Evolutionary conservation across 2,113 vertebrate genomes (phyloP).

Genomic region (Eolophus roseicapilla): DNA sequence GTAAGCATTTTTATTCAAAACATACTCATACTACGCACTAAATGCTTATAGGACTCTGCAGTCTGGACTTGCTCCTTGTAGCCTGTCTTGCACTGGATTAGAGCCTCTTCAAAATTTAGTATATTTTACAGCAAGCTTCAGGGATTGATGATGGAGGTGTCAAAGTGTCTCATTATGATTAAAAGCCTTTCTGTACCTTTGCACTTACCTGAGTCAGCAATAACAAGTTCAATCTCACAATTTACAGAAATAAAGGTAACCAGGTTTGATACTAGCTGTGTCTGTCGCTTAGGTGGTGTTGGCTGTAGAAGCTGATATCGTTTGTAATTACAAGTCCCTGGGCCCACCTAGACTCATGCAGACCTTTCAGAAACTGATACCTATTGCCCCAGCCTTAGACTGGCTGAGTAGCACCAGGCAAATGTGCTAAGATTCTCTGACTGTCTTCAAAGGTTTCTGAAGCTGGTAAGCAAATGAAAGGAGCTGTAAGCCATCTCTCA

Average conservation of each 20-base stretch:
- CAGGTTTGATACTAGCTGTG: neutral
- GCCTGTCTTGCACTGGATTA: neutral
- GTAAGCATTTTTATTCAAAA: neutral
- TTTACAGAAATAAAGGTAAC: neutral
- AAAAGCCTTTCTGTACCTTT: neutral
- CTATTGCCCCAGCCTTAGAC: neutral
- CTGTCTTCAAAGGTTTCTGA: neutral
- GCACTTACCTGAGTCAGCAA: neutral
- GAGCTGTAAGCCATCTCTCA: neutral
- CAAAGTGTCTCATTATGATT: neutral
- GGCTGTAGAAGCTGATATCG: fast-evolving
- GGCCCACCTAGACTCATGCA: neutral
- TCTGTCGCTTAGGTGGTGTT: neutral
- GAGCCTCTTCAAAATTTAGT: neutral
- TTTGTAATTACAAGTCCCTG: neutral
- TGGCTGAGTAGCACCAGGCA: neutral
- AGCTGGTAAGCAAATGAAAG: neutral
- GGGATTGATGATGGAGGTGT: neutral
- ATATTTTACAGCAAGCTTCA: neutral
- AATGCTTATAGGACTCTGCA: neutral
- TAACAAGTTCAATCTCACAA: neutral
- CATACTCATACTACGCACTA: neutral
- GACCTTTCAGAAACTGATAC: fast-evolving
- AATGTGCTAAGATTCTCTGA: fast-evolving
- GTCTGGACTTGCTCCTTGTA: neutral